phyloP scores from a whole-genome alignment of 1,140 invertebrate species.

The Hycleus cichorii region DNA sequence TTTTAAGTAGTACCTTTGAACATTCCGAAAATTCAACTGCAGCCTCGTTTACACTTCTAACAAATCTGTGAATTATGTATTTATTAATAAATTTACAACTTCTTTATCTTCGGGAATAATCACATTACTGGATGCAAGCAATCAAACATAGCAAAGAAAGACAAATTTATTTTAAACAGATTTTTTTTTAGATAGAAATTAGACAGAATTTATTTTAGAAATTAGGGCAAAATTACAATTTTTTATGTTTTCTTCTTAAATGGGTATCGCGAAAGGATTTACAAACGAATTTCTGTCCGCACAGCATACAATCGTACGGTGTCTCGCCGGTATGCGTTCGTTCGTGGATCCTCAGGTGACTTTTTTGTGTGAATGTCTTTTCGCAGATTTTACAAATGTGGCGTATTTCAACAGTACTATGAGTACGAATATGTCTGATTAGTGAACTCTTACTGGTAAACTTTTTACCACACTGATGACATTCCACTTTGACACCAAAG shows the following conservation, averaged over 20 bases:
- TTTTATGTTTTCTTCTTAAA: conserved; percentile 37
- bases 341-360: conserved; percentile 50
- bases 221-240: too few species aligned
- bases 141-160: too few species aligned
- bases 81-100: too few species aligned
- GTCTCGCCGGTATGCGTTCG: conserved; percentile 62
- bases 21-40: too few species aligned
- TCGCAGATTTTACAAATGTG: conserved; percentile 61
- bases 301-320: conserved; percentile 64
- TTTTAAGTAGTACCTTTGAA: too few species aligned
- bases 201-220: too few species aligned
- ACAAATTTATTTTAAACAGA: too few species aligned
- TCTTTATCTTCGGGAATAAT: too few species aligned
- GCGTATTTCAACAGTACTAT: conserved; percentile 55
- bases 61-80: too few species aligned
- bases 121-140: too few species aligned
- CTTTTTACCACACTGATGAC: conserved; percentile 63
- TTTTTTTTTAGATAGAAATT: too few species aligned
- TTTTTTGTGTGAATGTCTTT: conserved; percentile 71
- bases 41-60: too few species aligned
- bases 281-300: conserved; percentile 58
- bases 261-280: conserved; percentile 54
- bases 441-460: conserved; percentile 58
- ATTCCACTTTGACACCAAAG: conserved; percentile 62
- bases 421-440: conserved; percentile 54